Evolutionary conservation across 2,113 vertebrate genomes (phyloP), one percentile per base, ranked within the genome.

Genomic region (Poeciliopsis occidentalis): DNA sequence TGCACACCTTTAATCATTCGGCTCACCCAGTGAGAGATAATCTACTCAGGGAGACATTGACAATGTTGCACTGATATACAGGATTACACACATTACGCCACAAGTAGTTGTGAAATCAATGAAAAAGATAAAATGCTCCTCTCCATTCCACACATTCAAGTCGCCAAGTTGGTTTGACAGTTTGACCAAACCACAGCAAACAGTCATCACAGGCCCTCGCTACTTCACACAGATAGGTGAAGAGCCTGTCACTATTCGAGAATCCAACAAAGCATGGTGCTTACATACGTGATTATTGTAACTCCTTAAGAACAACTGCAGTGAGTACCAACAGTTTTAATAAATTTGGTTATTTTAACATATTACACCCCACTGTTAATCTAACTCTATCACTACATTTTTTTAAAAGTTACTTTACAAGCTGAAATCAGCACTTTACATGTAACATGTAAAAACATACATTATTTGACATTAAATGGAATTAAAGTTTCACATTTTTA

Each of bases 11-110:
- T 61, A 60, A 71, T 27, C 64, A 37, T 34, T 47, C 47, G 71
- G 47, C 60, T 72, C 71, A 64, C 4, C 37, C 69, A 79, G 27
- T 66, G 67, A 69, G 51, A 47, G 37, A 63, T 72, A 63, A 54
- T 54, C 64, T 29, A 44, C 34, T 67, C 37, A 41, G n/a, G 37
- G 11, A 39, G 34, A 66, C 34, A 24, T 4, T 39, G 64, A 66
- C 8, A 66, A n/a, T 26, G 64, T 17, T 66, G 22, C 24, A 17
- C 37, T 17, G 37, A 67, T 67, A 44, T 13, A 69, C 29, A 51
- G 29, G 29, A 51, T 51, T 68, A 29, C 67, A 68, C 17, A 51
- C 6, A 68, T 68, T 15, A 22, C 65, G 8, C 19, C 41, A 22
- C 41, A 32, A 57, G 31, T 7, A 32, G 29, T 24, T 4, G 41